Base-by-base conservation (phyloP, 2,113 vertebrate genomes). In the Ceyx melanurus region DNA sequence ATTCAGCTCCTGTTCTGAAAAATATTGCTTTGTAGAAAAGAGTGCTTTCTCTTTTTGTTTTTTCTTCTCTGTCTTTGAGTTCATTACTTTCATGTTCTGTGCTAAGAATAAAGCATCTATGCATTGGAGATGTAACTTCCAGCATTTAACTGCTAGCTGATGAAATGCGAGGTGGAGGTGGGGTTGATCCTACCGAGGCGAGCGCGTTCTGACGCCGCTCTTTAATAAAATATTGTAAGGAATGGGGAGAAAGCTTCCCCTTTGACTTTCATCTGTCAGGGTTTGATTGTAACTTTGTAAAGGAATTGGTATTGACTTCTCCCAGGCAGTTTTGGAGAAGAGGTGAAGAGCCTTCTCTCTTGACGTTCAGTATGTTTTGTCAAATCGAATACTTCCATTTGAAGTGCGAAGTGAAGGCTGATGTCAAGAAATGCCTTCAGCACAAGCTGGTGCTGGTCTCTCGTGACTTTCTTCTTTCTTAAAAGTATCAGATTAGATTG, bases 391-490 rank as follows among this genome's bases (percentile, higher is more conserved):
- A 95, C 96, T 96, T 95, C 72, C 78, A 82, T 94, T 74, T 97
- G 95, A 97, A 97, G 98, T 97, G 98, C 85, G 65, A 98, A 98
- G 97, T 98, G 98, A 99, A 98, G 97, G 98, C 97, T 96, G 96
- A 97, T 98, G 98, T 97, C 98, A 98, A 94, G 97, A 97, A 98
- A 97, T 94, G 96, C 97, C 98, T 97, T 96, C 92, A 97, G 98
- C 97, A 90, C 95, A 82, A 94, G 87, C 98, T 98, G 98, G 97
- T 98, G 97, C 97, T 96, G 97, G 96, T 98, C 98, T 96, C 97
- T 92, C 73, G 73, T 73, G 94, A 96, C 95, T 97, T 88, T 20
- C 65, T 94, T 78, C 72, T 81, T 83, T 88, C 94, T 71, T 82
- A 13, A 29, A 29, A 84, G 77, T 73, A 67, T 91, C 90, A 51